These are phyloP conservation scores for Hemichromis elongatus DNA, from an alignment of 2,113 vertebrate species.

Conservation along the genomic window DNA sequence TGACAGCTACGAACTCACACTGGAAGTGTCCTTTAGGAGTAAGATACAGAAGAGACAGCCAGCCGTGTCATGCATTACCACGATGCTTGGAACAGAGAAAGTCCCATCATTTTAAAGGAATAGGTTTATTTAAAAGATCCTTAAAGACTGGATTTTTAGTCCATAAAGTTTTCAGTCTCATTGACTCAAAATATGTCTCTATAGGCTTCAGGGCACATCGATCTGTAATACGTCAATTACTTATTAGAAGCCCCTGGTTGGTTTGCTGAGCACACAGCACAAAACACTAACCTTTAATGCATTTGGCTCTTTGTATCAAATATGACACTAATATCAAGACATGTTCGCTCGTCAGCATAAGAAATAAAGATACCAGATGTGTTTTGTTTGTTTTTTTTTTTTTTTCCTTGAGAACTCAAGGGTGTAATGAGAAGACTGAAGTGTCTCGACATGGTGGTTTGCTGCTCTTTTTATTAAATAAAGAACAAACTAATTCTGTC, in stretches of 20 bases:
- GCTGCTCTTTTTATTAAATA: background rate
- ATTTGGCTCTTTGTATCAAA: background rate
- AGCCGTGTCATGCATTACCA: background rate
- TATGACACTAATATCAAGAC: background rate
- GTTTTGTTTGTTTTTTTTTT: background rate
- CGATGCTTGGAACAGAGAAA: background rate
- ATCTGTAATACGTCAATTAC: constrained; percentile 29
- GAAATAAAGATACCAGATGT: background rate
- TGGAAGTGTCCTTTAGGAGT: background rate
- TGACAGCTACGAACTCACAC: background rate
- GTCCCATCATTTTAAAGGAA: constrained; percentile 6
- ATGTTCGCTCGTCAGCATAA: background rate
- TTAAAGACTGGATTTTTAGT: constrained; percentile 4
- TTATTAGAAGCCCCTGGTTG: constrained; percentile 13
- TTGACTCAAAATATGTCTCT: constrained; percentile 33
- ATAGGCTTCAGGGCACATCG: constrained; percentile 29
- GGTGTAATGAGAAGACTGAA: background rate
- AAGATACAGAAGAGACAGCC: background rate
- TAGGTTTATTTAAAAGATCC: constrained; percentile 2
- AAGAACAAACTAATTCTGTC: background rate
- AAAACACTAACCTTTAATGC: background rate
- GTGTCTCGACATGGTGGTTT: background rate
- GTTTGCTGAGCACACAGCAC: background rate
- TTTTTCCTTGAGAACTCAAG: background rate
- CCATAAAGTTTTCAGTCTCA: constrained; percentile 36